These are phyloP conservation scores for Apantesis nais DNA, from an alignment of 2,888 invertebrate genomes.

Conservation along the genomic window DNA sequence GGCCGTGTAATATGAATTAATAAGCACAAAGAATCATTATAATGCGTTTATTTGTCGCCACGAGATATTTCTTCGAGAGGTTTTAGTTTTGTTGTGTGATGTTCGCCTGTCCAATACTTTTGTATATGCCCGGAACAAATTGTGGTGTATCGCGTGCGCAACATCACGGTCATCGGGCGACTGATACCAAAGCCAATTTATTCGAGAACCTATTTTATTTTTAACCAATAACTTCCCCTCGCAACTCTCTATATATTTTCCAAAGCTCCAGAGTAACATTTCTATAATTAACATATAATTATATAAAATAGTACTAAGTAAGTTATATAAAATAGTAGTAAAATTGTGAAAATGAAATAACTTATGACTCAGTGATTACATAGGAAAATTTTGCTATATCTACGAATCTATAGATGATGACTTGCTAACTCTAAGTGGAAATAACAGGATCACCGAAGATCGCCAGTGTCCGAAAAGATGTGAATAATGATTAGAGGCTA, in stretches of 20 bases:
- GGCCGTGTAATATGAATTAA: slow-evolving; percentile 86
- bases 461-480: slow-evolving; percentile 50
- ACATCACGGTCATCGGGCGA: slow-evolving; percentile 58
- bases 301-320: no score
- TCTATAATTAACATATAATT: no score
- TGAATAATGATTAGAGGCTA: slow-evolving; percentile 57
- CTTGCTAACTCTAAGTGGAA: slow-evolving; percentile 43
- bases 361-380: slow-evolving; percentile 39
- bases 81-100: slow-evolving; percentile 65
- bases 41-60: slow-evolving; percentile 80
- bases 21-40: slow-evolving; percentile 83
- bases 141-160: slow-evolving; percentile 76
- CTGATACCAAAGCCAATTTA: slow-evolving; percentile 54
- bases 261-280: not conserved
- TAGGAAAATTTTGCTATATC: slow-evolving; percentile 38
- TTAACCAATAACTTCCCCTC: slow-evolving; percentile 7
- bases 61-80: slow-evolving; percentile 56
- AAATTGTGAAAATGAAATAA: slow-evolving; percentile 25
- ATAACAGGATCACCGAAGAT: slow-evolving; percentile 72
- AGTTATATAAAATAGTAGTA: not conserved
- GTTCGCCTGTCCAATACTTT: slow-evolving; percentile 56
- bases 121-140: slow-evolving; percentile 76
- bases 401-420: slow-evolving; percentile 57
- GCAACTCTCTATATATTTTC: no score
- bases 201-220: slow-evolving; percentile 20